Evolutionary conservation across 2,888 invertebrate genomes (phyloP).

Genomic region (Platycnemis pennipes): DNA sequence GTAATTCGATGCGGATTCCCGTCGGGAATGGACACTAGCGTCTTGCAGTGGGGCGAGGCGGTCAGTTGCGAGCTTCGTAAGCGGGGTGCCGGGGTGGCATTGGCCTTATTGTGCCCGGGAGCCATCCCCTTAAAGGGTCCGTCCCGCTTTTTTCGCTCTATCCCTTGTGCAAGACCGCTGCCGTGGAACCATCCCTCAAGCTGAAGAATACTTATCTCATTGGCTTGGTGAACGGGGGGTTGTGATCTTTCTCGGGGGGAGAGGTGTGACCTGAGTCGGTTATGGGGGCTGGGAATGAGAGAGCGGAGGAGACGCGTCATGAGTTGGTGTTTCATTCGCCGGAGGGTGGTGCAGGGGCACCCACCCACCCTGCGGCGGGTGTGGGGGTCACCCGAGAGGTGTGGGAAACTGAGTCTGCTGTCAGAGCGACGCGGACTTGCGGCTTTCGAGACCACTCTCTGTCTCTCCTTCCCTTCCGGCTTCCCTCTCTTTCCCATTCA

Average conservation of each 20-base stretch:
- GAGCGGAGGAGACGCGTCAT: neutral
- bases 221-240: too few relatives aligned
- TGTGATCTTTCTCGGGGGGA: neutral
- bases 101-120: neutral
- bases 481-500: neutral
- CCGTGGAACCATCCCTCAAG: neutral
- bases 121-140: neutral
- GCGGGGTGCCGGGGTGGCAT: neutral
- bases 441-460: neutral
- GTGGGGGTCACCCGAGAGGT: constrained; percentile 34
- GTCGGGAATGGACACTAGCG: neutral
- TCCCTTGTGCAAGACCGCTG: neutral
- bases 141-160: neutral
- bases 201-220: neutral
- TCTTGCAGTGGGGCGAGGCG: neutral
- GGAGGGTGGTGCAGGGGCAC: neutral
- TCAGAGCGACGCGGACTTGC: neutral
- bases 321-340: neutral
- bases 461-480: constrained; percentile 24
- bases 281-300: neutral
- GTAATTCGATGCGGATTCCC: neutral
- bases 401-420: constrained; percentile 45
- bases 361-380: neutral
- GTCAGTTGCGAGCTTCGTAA: neutral
- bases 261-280: neutral